These are phyloP conservation scores for Pocillopora grandis DNA, from an alignment of 92 coral and sea anemone genomes.

Conservation along the genomic window DNA sequence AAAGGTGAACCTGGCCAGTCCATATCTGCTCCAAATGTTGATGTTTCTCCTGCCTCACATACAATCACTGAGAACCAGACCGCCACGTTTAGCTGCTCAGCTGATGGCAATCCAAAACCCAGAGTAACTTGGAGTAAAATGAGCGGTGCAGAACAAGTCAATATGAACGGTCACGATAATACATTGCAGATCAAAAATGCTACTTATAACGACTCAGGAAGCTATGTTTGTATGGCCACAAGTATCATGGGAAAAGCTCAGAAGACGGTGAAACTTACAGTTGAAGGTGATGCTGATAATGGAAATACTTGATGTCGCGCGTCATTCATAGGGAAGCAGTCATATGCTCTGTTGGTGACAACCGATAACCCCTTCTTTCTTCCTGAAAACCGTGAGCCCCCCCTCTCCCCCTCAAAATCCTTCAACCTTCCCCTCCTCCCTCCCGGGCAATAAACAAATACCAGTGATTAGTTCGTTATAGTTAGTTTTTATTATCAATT, in stretches of 20 bases:
- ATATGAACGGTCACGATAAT: neutral
- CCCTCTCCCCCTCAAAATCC: no score
- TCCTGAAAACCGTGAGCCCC: no score
- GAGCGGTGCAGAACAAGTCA: neutral
- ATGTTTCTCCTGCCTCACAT: constrained; percentile 3
- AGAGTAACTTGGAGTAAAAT: constrained; percentile 2
- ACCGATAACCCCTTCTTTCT: no score
- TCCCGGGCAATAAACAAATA: no score
- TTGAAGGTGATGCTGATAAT: neutral
- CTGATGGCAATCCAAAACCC: constrained; percentile 1
- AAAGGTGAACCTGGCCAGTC: constrained; percentile 8
- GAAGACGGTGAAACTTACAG: neutral
- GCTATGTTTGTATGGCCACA: neutral
- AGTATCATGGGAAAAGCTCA: neutral
- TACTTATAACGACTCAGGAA: constrained; percentile 6
- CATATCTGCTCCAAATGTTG: neutral
- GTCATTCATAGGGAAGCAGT: neutral
- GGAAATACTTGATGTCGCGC: no score
- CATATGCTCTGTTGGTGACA: neutral
- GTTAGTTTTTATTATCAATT: neutral
- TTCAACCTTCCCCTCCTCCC: no score
- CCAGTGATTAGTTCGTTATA: no score
- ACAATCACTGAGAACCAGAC: constrained; percentile 5
- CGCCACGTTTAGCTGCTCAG: constrained; percentile 6
- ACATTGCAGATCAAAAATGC: neutral